Evolutionary conservation across 2,113 vertebrate genomes (phyloP).

Genomic region (Tor tambroides): DNA sequence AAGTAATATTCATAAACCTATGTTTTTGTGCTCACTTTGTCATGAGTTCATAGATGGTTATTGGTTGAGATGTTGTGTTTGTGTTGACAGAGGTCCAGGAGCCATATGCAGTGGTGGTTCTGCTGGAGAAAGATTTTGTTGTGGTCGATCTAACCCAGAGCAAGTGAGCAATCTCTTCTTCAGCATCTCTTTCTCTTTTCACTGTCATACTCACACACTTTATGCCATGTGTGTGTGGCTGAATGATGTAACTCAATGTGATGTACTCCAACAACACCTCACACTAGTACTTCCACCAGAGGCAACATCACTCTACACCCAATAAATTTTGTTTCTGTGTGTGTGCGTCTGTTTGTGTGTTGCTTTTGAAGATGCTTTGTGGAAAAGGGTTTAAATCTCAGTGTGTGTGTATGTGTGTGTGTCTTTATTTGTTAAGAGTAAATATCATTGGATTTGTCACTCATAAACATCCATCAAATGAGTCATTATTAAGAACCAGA

Average conservation of each 20-base stretch:
- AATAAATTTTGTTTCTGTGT: conserved; percentile 4
- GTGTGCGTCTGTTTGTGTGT: neutral
- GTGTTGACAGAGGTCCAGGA: conserved; percentile 58
- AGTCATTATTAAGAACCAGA: neutral
- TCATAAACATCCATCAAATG: conserved; percentile 33
- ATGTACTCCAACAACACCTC: conserved; percentile 24
- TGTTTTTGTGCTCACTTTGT: neutral
- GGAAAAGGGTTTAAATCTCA: neutral
- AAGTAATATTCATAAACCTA: too few species aligned
- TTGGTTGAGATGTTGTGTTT: conserved; percentile 18
- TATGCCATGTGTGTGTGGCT: neutral
- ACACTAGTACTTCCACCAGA: conserved; percentile 16
- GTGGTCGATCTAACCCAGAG: conserved; percentile 59
- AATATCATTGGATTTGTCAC: conserved; percentile 9
- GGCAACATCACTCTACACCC: conserved; percentile 19
- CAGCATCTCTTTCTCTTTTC: neutral
- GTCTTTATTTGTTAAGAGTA: neutral
- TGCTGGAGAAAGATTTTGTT: conserved; percentile 60
- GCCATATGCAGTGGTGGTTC: conserved; percentile 55
- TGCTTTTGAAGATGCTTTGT: conserved; percentile 34
- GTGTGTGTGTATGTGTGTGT: neutral
- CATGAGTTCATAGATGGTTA: neutral
- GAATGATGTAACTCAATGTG: conserved; percentile 30
- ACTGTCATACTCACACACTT: conserved; percentile 9
- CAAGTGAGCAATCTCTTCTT: conserved; percentile 50